Evolutionary conservation across 2,888 invertebrate genomes (phyloP).

Genomic region (Galerucella nymphaeae): DNA sequence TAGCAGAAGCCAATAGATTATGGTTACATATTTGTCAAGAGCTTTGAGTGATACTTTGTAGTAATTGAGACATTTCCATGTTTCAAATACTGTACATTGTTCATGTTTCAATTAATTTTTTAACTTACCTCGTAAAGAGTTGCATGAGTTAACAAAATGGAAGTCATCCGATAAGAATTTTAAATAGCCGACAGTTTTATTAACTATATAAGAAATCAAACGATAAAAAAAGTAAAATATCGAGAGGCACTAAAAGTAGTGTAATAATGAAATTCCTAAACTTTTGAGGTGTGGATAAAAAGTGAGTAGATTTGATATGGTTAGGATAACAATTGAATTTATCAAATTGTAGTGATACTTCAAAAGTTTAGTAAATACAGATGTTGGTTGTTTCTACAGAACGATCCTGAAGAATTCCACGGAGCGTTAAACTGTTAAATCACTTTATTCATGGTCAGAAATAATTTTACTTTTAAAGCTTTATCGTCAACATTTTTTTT

Average conservation of each 20-base stretch:
- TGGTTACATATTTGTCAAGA: slow-evolving; percentile 3
- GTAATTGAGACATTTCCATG: not conserved
- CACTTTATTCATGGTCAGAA: slow-evolving; percentile 37
- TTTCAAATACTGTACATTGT: no score
- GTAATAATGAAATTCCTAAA: slow-evolving; percentile 21
- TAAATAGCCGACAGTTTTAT: not conserved
- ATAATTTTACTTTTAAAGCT: slow-evolving; percentile 31
- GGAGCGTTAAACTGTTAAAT: slow-evolving; percentile 36
- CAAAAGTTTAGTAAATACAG: slow-evolving; percentile 38
- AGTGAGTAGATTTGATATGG: slow-evolving; percentile 34
- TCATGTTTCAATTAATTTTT: not conserved
- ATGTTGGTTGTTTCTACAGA: slow-evolving; percentile 30
- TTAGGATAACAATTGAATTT: slow-evolving; percentile 35
- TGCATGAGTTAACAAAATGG: not conserved
- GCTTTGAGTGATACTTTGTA: not conserved
- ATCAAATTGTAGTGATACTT: slow-evolving; percentile 28
- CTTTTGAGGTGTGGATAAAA: slow-evolving; percentile 14
- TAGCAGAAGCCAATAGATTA: slow-evolving; percentile 3
- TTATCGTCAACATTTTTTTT: slow-evolving; percentile 14
- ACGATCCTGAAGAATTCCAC: slow-evolving; percentile 35
- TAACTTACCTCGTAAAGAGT: not conserved
- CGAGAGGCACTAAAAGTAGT: slow-evolving; percentile 1
- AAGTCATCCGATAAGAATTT: slow-evolving; percentile 1
- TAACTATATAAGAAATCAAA: not conserved
- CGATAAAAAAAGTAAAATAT: not conserved